Evolutionary conservation across 1,140 invertebrate species (phyloP).

Genomic region (Cydia amplana): DNA sequence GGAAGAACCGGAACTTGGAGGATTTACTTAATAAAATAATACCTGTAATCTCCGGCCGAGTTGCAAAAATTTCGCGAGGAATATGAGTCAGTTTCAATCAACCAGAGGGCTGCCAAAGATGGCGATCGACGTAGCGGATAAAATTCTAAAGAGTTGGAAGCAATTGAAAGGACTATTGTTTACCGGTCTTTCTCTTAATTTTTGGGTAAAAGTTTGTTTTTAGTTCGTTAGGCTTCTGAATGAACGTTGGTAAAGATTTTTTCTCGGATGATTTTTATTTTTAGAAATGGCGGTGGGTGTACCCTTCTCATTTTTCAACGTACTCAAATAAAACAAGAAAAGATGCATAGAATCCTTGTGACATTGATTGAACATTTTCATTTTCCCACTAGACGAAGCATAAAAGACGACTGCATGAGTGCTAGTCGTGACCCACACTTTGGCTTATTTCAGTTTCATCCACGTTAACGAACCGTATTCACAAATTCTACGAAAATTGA

Average conservation of each 20-base stretch:
- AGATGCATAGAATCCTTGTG: background rate
- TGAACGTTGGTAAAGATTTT: background rate
- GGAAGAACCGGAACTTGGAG: conserved; percentile 7
- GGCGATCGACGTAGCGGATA: conserved; percentile 44
- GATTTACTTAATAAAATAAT: conserved; percentile 27
- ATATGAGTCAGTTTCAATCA: conserved; percentile 44
- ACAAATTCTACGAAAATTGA: background rate
- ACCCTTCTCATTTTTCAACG: background rate
- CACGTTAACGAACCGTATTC: too few species aligned
- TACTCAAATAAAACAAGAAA: background rate
- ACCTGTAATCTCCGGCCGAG: conserved; percentile 19
- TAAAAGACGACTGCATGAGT: background rate
- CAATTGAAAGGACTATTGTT: conserved; percentile 50
- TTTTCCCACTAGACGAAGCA: background rate
- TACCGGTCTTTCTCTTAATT: conserved; percentile 53
- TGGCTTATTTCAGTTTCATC: too few species aligned
- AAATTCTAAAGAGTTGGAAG: conserved; percentile 40
- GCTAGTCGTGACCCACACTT: too few species aligned
- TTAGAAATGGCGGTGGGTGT: background rate
- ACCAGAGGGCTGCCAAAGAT: conserved; percentile 33
- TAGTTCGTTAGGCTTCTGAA: background rate
- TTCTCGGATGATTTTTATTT: background rate
- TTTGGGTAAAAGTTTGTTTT: background rate
- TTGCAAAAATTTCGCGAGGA: conserved; percentile 15
- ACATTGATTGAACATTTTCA: background rate